A percentile compares a stretch with the other conserved stretches of the same genome.
Evolutionary conservation across 2,888 invertebrate genomes (phyloP).

Genomic region (Polyommatus icarus): DNA sequence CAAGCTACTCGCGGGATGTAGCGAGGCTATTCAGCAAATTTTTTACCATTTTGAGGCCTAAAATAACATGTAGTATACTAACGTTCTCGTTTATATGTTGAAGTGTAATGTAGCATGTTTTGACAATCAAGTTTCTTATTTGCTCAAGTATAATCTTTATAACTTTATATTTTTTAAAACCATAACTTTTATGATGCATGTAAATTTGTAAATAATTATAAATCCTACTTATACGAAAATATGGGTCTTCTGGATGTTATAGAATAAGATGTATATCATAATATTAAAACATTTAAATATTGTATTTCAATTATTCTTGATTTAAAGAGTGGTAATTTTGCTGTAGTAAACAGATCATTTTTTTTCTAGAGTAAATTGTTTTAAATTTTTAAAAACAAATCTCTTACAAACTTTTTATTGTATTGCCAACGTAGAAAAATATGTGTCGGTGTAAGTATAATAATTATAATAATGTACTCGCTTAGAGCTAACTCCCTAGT

Average conservation of each 20-base stretch:
- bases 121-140: constrained; percentile 14
- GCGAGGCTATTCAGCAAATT: neutral
- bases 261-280: neutral
- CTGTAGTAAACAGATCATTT: neutral
- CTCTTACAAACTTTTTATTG: constrained; percentile 1
- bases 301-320: neutral
- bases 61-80: neutral
- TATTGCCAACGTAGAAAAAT: constrained; percentile 11
- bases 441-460: neutral
- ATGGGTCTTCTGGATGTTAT: neutral
- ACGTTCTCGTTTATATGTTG: neutral
- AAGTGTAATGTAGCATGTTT: neutral
- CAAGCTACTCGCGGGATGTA: neutral
- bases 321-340: neutral
- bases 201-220: constrained; percentile 19
- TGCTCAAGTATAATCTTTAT: constrained; percentile 15
- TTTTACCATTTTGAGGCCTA: neutral
- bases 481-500: neutral
- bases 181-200: neutral
- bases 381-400: neutral
- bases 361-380: neutral
- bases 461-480: neutral
- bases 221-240: neutral
- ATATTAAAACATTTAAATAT: neutral
- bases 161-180: neutral